Evolutionary conservation across 1,140 invertebrate genomes (phyloP).

Genomic region (Pseudoatta argentina): DNA sequence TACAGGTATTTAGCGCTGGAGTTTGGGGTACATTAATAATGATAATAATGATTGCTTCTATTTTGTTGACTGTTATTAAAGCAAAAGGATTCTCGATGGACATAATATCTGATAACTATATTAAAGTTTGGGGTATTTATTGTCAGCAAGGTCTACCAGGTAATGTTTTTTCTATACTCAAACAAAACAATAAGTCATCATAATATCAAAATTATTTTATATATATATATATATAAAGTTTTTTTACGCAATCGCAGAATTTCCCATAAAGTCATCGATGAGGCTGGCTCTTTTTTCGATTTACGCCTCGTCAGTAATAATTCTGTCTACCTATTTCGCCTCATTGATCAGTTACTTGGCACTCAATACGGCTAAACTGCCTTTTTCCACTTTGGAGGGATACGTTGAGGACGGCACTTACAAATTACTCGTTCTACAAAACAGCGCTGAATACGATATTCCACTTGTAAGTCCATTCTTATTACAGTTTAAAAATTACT

Average conservation of each 20-base stretch:
- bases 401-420: slow-evolving; percentile 75
- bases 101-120: slow-evolving; percentile 64
- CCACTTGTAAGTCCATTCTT: slow-evolving; percentile 56
- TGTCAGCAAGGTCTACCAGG: slow-evolving; percentile 79
- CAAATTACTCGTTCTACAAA: slow-evolving; percentile 67
- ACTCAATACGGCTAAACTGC: slow-evolving; percentile 51
- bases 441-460: slow-evolving; percentile 71
- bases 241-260: slow-evolving; percentile 56
- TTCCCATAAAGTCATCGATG: slow-evolving; percentile 67
- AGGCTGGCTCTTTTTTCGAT: slow-evolving; percentile 76
- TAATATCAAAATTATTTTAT: no score
- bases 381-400: slow-evolving; percentile 72
- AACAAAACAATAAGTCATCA: no score
- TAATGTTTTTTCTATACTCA: slow-evolving; percentile 14
- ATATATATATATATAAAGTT: no score
- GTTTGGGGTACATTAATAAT: slow-evolving; percentile 72
- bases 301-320: slow-evolving; percentile 71
- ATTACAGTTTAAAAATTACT: background rate
- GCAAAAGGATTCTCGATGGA: slow-evolving; percentile 27
- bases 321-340: slow-evolving; percentile 75
- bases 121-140: slow-evolving; percentile 76
- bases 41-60: slow-evolving; percentile 62
- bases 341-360: slow-evolving; percentile 77
- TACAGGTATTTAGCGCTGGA: slow-evolving; percentile 65
- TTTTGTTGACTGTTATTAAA: slow-evolving; percentile 74